Evolutionary conservation across 1,140 invertebrate species (phyloP), one percentile per base, ranked within the genome.

Genomic region (Zaprionus taronus): DNA sequence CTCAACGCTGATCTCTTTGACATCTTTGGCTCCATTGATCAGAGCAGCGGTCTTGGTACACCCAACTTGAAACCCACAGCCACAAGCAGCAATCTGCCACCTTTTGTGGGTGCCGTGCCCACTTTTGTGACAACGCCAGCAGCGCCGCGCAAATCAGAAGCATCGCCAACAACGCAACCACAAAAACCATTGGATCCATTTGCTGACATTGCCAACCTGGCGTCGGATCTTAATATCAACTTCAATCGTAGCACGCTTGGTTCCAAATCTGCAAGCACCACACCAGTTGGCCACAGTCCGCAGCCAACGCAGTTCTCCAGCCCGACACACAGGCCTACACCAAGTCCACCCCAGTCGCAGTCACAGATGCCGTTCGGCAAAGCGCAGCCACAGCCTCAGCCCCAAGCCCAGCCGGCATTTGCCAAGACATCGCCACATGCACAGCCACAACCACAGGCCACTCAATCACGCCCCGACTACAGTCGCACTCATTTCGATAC

Each of bases 401-500:
- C 24, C 24, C 24, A 26, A 26, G 0, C 82, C 9, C 83, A 89
- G 61, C 63, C 61, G 14, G 11, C 58, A 17, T 83, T 78, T 34
- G 63, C 47, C 20, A 81, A 80, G 66, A 68, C 67, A 26, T 57
- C 34, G 56, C 31, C 66, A 14, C 74, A 65, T n/a, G 22, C 66
- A 2, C 73, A 73, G 36, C 58, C 72, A 1, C 76, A 64, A 60
- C 24, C 82, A 20, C 62, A 71, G 7, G 7, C 56, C n/a, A 41
- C 64, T 36, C 77, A 69, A 20, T 55, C 73, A 20, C 83, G 87
- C 15, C 93, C 94, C 1, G 94, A 95, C 84, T 95, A 95, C 89
- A 96, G 94, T 86, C 94, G 96, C 68, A 93, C 94, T 15, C 94
- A 96, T 83, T 97, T 97, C 83, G 95, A 96, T 63, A 58, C 81